Conservation (phyloP, 2,888 invertebrate species). For the Chrysomela aeneicollis region DNA sequence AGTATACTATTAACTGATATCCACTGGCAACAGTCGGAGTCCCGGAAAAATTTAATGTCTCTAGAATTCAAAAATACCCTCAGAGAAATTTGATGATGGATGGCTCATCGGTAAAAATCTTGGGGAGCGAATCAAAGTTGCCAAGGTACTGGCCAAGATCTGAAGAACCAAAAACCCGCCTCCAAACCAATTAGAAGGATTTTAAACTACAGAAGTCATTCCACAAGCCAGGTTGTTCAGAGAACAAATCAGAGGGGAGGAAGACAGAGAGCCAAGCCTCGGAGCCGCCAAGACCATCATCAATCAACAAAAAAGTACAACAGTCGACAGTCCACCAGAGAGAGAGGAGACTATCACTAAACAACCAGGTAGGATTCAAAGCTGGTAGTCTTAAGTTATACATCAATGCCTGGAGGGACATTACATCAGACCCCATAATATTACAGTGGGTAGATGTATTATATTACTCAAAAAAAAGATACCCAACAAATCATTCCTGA, state of each 20-base stretch:
- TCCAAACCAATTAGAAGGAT: not conserved
- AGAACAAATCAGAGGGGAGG: not conserved
- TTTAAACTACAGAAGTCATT: slow-evolving; percentile 3
- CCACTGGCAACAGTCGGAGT: no score
- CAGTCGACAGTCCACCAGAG: not conserved
- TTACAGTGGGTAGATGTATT: slow-evolving; percentile 16
- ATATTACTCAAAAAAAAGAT: slow-evolving; percentile 8
- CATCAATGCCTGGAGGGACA: not conserved
- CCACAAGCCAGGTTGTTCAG: not conserved
- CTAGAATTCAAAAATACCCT: no score
- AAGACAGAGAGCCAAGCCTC: not conserved
- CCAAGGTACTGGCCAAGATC: slow-evolving; percentile 1
- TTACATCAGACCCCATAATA: slow-evolving; percentile 10
- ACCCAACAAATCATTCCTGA: not conserved
- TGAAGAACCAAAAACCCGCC: not conserved
- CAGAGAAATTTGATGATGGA: no score
- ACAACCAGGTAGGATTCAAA: slow-evolving; percentile 4
- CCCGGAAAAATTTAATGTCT: no score
- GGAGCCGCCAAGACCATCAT: not conserved
- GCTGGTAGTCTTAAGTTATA: not conserved
- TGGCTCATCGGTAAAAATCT: no score
- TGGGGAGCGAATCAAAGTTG: no score
- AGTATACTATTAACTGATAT: no score
- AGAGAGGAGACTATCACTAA: not conserved
- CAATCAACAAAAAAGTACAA: not conserved